Evolutionary conservation across 2,797 vertebrate species (phyloP).

Genomic region (Acanthurus tractus): DNA sequence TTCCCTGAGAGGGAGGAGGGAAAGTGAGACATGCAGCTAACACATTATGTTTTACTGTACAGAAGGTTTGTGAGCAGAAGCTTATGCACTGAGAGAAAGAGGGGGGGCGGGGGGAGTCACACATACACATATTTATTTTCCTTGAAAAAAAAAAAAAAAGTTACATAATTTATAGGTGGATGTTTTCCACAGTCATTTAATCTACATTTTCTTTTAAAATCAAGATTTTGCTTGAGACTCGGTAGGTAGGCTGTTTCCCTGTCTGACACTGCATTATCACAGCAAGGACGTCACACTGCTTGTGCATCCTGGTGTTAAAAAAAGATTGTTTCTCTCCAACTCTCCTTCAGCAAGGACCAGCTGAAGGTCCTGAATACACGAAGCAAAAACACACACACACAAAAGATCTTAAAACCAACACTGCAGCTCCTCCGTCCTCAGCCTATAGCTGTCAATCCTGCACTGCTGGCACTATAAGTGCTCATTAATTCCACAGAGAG

Average conservation of each 20-base stretch:
- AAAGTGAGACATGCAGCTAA: slow-evolving; percentile 34
- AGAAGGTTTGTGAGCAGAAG: slow-evolving; percentile 26
- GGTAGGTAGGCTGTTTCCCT: slow-evolving; percentile 45
- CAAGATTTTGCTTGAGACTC: slow-evolving; percentile 36
- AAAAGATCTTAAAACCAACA: slow-evolving; percentile 42
- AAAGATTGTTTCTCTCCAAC: slow-evolving; percentile 38
- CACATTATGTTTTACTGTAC: background rate
- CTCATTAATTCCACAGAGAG: slow-evolving; percentile 62
- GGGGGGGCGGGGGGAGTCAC: background rate
- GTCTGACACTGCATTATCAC: slow-evolving; percentile 61
- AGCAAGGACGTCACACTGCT: slow-evolving; percentile 38
- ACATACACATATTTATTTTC: slow-evolving; percentile 6
- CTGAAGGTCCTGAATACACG: slow-evolving; percentile 34
- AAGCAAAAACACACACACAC: slow-evolving; percentile 21
- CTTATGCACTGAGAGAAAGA: slow-evolving; percentile 4
- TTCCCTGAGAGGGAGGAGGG: slow-evolving; percentile 77
- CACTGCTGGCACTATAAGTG: slow-evolving; percentile 47
- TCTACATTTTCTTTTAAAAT: slow-evolving; percentile 35
- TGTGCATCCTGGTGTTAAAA: slow-evolving; percentile 47
- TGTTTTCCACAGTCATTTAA: slow-evolving; percentile 30
- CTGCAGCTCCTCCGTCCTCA: slow-evolving; percentile 31
- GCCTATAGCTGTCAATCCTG: slow-evolving; percentile 27
- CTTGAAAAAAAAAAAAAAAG: background rate
- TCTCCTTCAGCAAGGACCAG: slow-evolving; percentile 43
- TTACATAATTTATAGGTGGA: slow-evolving; percentile 38